Evolutionary conservation across 2,888 invertebrate genomes (phyloP).

Genomic region (Pyrgus malvae): DNA sequence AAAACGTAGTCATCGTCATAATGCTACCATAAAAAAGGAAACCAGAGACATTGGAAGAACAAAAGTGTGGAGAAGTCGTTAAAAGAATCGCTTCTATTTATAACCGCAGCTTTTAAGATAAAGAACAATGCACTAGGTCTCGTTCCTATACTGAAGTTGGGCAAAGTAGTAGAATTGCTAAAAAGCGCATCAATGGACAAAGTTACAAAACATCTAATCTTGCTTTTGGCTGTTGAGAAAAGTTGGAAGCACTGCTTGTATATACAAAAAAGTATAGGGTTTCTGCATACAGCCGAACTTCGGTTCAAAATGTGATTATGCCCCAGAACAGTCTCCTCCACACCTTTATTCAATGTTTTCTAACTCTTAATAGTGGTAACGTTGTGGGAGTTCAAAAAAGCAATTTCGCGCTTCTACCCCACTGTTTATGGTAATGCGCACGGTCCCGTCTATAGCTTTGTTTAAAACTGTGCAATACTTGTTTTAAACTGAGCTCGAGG

Average conservation of each 20-base stretch:
- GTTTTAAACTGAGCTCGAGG: constrained; percentile 65
- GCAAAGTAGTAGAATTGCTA: constrained; percentile 62
- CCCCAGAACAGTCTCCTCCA: constrained; percentile 44
- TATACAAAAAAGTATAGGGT: constrained; percentile 44
- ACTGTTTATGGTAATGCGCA: constrained; percentile 72
- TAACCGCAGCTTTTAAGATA: constrained; percentile 31
- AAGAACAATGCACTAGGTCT: constrained; percentile 31
- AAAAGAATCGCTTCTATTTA: constrained; percentile 32
- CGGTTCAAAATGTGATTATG: constrained; percentile 57
- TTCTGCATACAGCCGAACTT: constrained; percentile 50
- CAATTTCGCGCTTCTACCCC: constrained; percentile 63
- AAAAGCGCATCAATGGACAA: constrained; percentile 61
- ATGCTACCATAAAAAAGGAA: not conserved
- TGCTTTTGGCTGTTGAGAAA: constrained; percentile 44
- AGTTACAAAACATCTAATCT: constrained; percentile 71
- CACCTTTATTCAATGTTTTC: constrained; percentile 71
- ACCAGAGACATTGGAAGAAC: not conserved
- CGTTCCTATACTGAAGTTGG: constrained; percentile 51
- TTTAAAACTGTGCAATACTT: constrained; percentile 75
- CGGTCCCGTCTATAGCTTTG: constrained; percentile 67
- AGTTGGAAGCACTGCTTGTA: constrained; percentile 56
- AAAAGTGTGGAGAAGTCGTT: constrained; percentile 20
- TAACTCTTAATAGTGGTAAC: constrained; percentile 66
- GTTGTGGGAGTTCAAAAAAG: constrained; percentile 77
- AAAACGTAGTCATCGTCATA: not conserved